Base-by-base conservation (phyloP, 1,140 invertebrate genomes). In the Papilio polyxenes region DNA sequence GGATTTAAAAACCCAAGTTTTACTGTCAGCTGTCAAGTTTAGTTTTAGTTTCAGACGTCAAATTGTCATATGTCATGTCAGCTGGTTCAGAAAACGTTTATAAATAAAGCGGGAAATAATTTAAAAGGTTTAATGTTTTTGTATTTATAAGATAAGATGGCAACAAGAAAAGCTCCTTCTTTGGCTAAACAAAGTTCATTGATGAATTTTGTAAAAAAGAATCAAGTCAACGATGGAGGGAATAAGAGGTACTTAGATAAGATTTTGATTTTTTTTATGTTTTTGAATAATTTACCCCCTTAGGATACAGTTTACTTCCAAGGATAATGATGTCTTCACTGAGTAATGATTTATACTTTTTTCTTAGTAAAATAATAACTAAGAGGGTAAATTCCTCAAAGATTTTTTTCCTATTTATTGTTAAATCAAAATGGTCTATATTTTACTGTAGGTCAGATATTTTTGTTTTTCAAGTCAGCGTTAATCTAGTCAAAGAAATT, bases 141-240 rank as follows among this genome's bases (percentile, higher is more conserved):
- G 17, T 80, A 31, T 69, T 49, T 37, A 62, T 79, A n/a, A 49
- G 49, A 74, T 74, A 75, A 80, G 51, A 89, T 88, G 88, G 85
- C 85, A 48, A 83, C 86, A 10, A 87, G 85, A 78, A 89, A 86
- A 77, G 31, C 72, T 65, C 37, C 77, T 77, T 15, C 17, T 81
- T 15, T 13, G 69, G 82, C 79, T 53, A 89, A 88, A 85, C 88
- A 91, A 79, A 85, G 75, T 69, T 86, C 88, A 10, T 37, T 90
- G 44, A 84, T 88, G 77, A 88, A 87, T 82, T 91, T 89, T 85
- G 76, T 91, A 9, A 90, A 85, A 69, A 91, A 89, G 84, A 84
- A 80, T 79, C 74, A 78, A 44, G 23, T 17, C 17, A 15, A 15
- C 23, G n/a, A 62, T 56, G 72, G 1, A 44, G 76, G 75, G 59